Base-by-base conservation (phyloP, 2,888 invertebrate species). In the Cyclophora albipunctata region DNA sequence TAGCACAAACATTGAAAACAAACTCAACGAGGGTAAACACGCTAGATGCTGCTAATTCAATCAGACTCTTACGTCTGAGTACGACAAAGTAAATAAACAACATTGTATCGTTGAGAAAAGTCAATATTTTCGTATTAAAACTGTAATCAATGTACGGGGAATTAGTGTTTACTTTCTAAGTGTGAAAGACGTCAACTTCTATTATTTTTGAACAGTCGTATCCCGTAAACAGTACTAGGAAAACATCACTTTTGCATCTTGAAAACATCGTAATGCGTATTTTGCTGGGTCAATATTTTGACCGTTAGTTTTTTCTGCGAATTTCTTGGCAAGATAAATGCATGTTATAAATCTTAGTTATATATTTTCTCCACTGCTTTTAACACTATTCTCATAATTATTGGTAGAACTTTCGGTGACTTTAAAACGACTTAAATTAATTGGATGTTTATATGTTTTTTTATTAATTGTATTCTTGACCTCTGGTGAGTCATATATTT, bases 251-350 rank as follows among this genome's bases (percentile, higher is more conserved):
- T 42, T 47, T 7, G 42, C 7, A 47, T 34, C 34, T 42, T 46
- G 2, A 49, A 48, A 54, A 57, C 54, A 53, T 20, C 43, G 42
- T 40, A 45, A 45, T 55, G 48, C 58, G 59, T 54, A 59, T n/a
- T 52, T 40, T 34, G 48, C 40, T 45, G 46, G 53, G 57, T 59
- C 58, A 61, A 61, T 59, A 57, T 61, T 57, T 51, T 60, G 55
- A 51, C 53, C 46, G 50, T 52, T 50, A 50, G 34, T 49, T 52
- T 47, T 50, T 59, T 45, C 49, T 45, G n/a, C 42, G 46, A 50
- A 56, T 47, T 20, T 20, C 43, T 44, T 33, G 6, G 37, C 37
- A 46, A 42, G 40, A 49, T 4, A n/a, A 40, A 53, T 49, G 48
- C 48, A 51, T 44, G 44, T 45, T 20, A 42, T 42, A 2, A 37